Conservation (phyloP, 2,797 vertebrate species). For the Erithacus rubecula region DNA sequence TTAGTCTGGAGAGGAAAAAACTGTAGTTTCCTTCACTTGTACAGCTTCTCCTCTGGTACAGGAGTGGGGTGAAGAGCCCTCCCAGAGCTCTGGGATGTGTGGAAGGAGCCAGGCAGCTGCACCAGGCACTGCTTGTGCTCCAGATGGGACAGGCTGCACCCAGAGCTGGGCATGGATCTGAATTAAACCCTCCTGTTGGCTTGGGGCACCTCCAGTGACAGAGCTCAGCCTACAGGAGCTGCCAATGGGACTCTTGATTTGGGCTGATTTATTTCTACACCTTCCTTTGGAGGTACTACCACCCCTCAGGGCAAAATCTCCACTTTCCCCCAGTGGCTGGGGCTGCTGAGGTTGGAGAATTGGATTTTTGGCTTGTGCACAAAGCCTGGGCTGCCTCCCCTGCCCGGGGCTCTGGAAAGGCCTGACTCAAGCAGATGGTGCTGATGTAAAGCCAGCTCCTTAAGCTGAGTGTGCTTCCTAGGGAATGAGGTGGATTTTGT, state of each 20-base stretch:
- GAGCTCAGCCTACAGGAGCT: accelerated
- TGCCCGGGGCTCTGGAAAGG: not conserved
- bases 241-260: accelerated
- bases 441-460: not conserved
- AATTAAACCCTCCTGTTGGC: not conserved
- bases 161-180: not conserved
- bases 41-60: not conserved
- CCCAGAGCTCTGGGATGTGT: not conserved
- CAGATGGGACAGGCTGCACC: not conserved
- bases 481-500: not conserved
- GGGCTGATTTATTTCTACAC: not conserved
- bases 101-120: not conserved
- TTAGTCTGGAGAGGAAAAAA: not conserved
- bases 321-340: not conserved
- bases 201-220: not conserved
- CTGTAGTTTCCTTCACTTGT: not conserved
- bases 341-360: not conserved
- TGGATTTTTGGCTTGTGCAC: not conserved
- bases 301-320: not conserved
- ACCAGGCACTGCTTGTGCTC: not conserved
- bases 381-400: not conserved
- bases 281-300: not conserved
- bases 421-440: not conserved
- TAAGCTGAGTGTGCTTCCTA: not conserved
- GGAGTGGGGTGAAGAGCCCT: not conserved